Evolutionary conservation across 1,140 invertebrate species (phyloP).

Genomic region (Magallana ariakensis): DNA sequence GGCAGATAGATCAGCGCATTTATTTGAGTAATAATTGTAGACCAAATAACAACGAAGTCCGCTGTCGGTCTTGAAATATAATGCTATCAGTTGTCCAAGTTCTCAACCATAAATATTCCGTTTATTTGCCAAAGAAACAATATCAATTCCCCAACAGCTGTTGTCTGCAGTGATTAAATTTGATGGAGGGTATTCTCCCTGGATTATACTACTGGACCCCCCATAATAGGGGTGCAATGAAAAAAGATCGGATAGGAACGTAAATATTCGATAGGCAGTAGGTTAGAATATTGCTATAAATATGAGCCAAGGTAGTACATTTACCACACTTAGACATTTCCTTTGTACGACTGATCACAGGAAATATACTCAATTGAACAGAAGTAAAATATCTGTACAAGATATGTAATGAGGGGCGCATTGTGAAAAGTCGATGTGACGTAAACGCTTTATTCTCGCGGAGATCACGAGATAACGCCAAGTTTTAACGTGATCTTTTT

Average conservation of each 20-base stretch:
- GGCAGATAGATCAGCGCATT: neutral
- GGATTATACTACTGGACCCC: neutral
- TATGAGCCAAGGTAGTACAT: neutral
- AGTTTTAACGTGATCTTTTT: slow-evolving; percentile 3
- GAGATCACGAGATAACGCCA: slow-evolving; percentile 22
- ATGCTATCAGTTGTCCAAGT: slow-evolving; percentile 1
- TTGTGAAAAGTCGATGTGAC: slow-evolving; percentile 29
- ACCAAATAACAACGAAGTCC: neutral
- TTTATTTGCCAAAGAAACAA: slow-evolving; percentile 12
- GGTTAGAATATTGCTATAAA: neutral
- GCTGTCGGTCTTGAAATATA: neutral
- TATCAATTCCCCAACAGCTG: neutral
- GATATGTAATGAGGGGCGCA: neutral
- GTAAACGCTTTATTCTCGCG: slow-evolving; percentile 24
- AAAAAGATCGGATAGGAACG: neutral
- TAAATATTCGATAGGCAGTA: neutral
- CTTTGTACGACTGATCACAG: slow-evolving; percentile 27
- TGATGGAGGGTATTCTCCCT: neutral
- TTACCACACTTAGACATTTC: neutral
- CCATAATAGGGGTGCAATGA: neutral
- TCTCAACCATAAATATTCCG: neutral
- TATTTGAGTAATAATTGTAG: neutral
- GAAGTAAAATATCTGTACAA: slow-evolving; percentile 32
- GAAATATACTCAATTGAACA: slow-evolving; percentile 4
- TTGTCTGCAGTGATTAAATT: neutral